phyloP scores from a whole-genome alignment of 2,113 vertebrate genomes.

The Periophthalmodon schlosseri region DNA sequence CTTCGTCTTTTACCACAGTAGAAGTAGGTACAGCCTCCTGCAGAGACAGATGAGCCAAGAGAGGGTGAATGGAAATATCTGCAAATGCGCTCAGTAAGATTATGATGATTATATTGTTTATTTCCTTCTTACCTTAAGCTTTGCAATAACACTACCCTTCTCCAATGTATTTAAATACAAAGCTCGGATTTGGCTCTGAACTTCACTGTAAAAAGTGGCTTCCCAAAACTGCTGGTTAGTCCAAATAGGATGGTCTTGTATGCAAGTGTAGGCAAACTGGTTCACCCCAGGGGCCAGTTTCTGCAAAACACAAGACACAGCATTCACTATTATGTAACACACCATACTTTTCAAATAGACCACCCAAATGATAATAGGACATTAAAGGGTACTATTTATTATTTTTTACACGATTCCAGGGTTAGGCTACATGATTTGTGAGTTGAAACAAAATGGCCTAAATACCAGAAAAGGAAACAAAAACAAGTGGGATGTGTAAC shows the following conservation, averaged over 20 bases:
- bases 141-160: slow-evolving; percentile 70
- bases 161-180: slow-evolving; percentile 88
- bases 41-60: background rate
- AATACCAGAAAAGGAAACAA: slow-evolving; percentile 32
- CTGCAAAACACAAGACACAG: slow-evolving; percentile 67
- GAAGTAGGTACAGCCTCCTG: slow-evolving; percentile 67
- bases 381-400: slow-evolving; percentile 5
- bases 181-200: slow-evolving; percentile 91
- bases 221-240: slow-evolving; percentile 98
- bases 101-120: too few relatives aligned
- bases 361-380: background rate
- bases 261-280: slow-evolving; percentile 97
- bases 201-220: slow-evolving; percentile 94
- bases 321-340: background rate
- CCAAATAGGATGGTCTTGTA: slow-evolving; percentile 97
- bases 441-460: slow-evolving; percentile 29
- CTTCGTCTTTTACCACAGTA: slow-evolving; percentile 57
- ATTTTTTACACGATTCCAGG: background rate
- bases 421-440: slow-evolving; percentile 3
- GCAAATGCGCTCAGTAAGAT: background rate
- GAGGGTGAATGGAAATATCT: background rate
- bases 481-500: slow-evolving; percentile 13
- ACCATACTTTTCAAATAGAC: background rate
- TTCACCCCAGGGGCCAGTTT: slow-evolving; percentile 92
- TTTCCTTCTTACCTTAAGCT: slow-evolving; percentile 79